Evolutionary conservation across 2,888 invertebrate species (phyloP).

Genomic region (Tetranychus piercei): DNA sequence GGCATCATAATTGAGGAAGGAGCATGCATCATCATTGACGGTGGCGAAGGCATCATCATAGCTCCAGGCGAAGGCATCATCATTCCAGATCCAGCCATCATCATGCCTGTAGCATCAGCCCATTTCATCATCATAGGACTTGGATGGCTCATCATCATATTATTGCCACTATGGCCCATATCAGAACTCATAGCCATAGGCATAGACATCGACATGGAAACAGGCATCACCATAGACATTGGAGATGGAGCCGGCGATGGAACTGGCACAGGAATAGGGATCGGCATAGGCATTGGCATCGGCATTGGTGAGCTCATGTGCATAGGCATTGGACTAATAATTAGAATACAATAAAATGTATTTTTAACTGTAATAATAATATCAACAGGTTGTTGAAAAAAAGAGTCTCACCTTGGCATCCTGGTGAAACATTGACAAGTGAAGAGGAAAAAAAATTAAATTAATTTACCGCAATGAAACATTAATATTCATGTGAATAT

Average conservation of each 20-base stretch:
- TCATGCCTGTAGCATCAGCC: neutral
- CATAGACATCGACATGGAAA: neutral
- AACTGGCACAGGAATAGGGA: neutral
- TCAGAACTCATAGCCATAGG: neutral
- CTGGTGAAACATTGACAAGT: too few species aligned
- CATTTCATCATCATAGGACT: too few species aligned
- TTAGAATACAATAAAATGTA: neutral
- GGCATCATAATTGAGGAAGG: neutral
- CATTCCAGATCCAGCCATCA: neutral
- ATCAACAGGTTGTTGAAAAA: neutral
- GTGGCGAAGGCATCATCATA: neutral
- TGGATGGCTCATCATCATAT: too few species aligned
- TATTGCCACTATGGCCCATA: neutral
- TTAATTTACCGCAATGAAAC: too few species aligned
- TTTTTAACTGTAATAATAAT: neutral
- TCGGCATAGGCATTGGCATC: neutral
- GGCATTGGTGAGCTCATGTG: neutral
- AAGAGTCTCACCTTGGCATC: too few species aligned
- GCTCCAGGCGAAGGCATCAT: neutral
- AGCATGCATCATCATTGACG: neutral
- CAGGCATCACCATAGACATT: neutral
- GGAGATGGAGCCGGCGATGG: neutral
- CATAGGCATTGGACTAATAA: neutral
- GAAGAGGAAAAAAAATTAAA: too few species aligned
- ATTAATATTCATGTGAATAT: too few species aligned